Evolutionary conservation across 1,140 invertebrate species (phyloP), one percentile per base, ranked within the genome.

Genomic region (Drosophila leontia): DNA sequence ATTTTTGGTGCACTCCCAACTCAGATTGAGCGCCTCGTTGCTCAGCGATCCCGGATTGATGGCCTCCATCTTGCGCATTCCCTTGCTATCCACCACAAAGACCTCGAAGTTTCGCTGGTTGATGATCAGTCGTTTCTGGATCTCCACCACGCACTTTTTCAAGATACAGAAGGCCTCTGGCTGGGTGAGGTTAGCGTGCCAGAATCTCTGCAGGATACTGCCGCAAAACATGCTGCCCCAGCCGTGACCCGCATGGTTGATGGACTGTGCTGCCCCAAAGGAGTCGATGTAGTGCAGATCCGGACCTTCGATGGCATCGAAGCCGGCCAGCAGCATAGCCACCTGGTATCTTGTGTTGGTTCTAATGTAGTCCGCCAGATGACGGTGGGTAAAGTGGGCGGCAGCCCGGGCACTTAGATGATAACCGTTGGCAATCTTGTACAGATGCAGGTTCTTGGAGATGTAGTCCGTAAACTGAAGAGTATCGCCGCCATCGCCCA

Each of bases 401-500:
- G 98, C 97, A 17, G 98, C 96, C 78, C 95, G 95, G 3, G 99
- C 97, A 15, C 97, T 97, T 42, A 99, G 92, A 92, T 99, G 98
- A 93, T 99, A 99, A 1, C 97, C 98, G 94, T 99, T 98, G 77
- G 97, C 95, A 96, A 99, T 99, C 94, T 99, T 99, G 91, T 99
- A 99, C 1, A 99, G 94, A 77, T 99, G 98, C 88, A 99, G 96
- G 93, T 99, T 99, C 93, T 99, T 99, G 0, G 97, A 96, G 82
- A 99, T 99, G 92, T 98, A 99, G 91, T 99, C 98, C n/a, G 98
- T 97, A 94, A 99, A 99, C 92, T 99, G 98, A 15, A 96, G 96
- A 1, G 98, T 97, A 92, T 99, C 99, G 6, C 99, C 99, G n/a
- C 96, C 94, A 93, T 99, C 99, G 51, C 99, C 99, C 84, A 95